Percentiles rank a stretch among this genome's conserved stretches.
Conservation (phyloP, 1,140 invertebrate genomes). For the Leptestheria dahalacensis region DNA sequence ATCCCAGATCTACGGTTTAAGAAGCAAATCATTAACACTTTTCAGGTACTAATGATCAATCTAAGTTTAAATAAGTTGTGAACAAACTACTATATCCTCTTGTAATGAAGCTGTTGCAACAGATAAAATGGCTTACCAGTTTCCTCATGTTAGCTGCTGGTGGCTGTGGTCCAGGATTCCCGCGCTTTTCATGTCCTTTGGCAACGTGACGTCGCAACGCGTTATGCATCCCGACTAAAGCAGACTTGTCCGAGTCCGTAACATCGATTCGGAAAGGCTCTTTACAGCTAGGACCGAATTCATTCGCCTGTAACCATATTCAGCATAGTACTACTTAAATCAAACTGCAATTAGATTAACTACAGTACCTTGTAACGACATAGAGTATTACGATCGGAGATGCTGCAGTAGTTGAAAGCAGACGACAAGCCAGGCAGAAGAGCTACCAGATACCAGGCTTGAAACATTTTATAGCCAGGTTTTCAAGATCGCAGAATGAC, state of each 20-base stretch:
- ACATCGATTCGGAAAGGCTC: neutral
- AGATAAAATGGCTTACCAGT: constrained; percentile 2
- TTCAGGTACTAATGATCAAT: too few relatives aligned
- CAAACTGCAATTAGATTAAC: neutral
- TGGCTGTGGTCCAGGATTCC: constrained; percentile 10
- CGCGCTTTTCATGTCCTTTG: constrained; percentile 6
- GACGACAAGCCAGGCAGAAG: neutral
- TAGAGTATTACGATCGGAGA: neutral
- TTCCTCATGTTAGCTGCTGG: constrained; percentile 11
- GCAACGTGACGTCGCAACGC: constrained; percentile 9
- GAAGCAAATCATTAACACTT: constrained; percentile 9
- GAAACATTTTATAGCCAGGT: neutral
- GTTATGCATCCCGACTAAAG: constrained; percentile 11
- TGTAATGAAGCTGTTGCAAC: neutral
- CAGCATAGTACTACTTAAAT: neutral
- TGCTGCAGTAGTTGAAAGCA: neutral
- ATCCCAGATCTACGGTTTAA: constrained; percentile 52
- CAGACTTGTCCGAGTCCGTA: neutral
- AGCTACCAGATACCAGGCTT: neutral
- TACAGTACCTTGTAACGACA: neutral
- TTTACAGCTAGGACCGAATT: neutral
- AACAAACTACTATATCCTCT: too few relatives aligned
- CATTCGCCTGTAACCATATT: neutral
- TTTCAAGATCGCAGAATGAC: neutral
- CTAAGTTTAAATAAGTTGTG: too few relatives aligned